Base-by-base conservation (phyloP, 1,140 invertebrate species). In the Myzus persicae region DNA sequence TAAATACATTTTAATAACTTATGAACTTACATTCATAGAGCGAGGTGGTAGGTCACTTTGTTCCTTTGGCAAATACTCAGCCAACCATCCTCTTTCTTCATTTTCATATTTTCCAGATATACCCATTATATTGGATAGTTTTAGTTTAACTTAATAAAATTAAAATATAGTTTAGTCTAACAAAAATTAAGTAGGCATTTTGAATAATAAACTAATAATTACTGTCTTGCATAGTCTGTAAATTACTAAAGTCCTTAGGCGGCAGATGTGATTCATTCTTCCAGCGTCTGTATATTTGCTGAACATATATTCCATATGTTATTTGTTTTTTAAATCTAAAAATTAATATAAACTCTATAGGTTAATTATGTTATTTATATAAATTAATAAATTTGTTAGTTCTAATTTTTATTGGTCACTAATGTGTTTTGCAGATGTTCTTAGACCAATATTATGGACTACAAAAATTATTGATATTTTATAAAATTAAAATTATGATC, bases 31-130 rank as follows among this genome's bases (percentile, higher is more conserved):
- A 87, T 94, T 93, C 96, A 96, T 96, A 6, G 95, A 95, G n/a
- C 95, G 94, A 36, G 95, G 92, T 5, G 96, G 96, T 36, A 96
- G 84, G 93, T 96, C 95, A 76, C 95, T 95, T 94, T 95, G 95
- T 81, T 92, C 93, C 24, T 94, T 89, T 38, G 95, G 95, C n/a
- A 95, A 91, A 93, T 94, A 94, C 91, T 94, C 76, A 44, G 94
- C 89, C 40, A 95, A 93, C 94, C 95, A 94, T 81, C 85, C 40
- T 93, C 95, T 94, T 42, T 94, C 94, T 93, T 93, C 94, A 24
- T 93, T 51, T 94, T 93, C 51, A 94, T 81, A 46, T 94, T 94
- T 91, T 94, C 94, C 94, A 93, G 94, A 54, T 38, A 94, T 38
- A 7, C 95, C 95, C 94, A 95, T 95, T 14, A 94, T 89, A 76